These are phyloP conservation scores for Cladopsammia gracilis DNA, from an alignment of 64 coral and sea anemone genomes.

Conservation along the genomic window DNA sequence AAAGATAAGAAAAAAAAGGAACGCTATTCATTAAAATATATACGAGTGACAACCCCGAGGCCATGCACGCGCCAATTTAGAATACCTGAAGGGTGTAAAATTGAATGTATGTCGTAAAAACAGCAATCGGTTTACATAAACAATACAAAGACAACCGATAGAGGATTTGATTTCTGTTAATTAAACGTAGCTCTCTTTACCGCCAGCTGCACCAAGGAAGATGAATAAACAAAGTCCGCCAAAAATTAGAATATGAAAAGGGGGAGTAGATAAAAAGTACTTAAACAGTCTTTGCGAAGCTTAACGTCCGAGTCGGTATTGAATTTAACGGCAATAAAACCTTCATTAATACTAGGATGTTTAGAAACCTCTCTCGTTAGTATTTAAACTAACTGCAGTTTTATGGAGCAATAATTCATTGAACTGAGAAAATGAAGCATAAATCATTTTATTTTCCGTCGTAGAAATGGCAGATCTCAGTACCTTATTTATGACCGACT, in stretches of 20 bases:
- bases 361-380: constrained; percentile 34
- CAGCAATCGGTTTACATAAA: constrained; percentile 20
- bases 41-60: not conserved
- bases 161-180: constrained; percentile 31
- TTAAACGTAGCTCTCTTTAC: constrained; percentile 12
- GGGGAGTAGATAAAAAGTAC: constrained; percentile 8
- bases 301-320: constrained; percentile 19
- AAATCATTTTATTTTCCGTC: not conserved
- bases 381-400: constrained; percentile 22
- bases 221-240: not conserved
- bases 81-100: constrained; percentile 32
- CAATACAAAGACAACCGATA: constrained; percentile 24
- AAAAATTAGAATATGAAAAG: constrained; percentile 59
- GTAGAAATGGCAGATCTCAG: not conserved
- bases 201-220: constrained; percentile 20
- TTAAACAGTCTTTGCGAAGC: constrained; percentile 34
- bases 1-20: constrained; percentile 1
- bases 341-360: constrained; percentile 39
- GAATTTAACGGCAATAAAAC: constrained; percentile 51
- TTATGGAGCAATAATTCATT: constrained; percentile 29
- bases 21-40: constrained; percentile 46
- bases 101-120: constrained; percentile 13
- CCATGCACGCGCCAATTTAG: not conserved
- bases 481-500: constrained; percentile 1
- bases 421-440: too few species aligned